Percentiles rank a stretch among this genome's conserved stretches.
phyloP scores from a whole-genome alignment of 2,888 invertebrate species.

The Criorhina ranunculi region DNA sequence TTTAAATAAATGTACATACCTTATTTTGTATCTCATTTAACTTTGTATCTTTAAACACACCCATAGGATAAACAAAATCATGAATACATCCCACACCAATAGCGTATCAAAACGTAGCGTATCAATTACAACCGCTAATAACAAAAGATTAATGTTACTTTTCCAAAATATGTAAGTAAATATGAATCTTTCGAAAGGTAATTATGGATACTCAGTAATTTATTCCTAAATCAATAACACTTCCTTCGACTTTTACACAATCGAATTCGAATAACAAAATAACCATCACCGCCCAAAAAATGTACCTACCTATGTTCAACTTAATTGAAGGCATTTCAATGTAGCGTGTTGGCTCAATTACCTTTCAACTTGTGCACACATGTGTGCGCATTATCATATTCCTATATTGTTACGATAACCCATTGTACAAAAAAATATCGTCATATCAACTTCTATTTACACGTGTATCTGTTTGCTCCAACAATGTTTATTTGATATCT shows the following conservation, averaged over 20 bases:
- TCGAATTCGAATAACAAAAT: background rate
- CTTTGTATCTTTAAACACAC: no score
- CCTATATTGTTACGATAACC: slow-evolving; percentile 8
- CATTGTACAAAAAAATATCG: background rate
- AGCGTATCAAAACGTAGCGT: no score
- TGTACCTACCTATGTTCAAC: background rate
- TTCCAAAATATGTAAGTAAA: no score
- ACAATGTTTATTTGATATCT: background rate
- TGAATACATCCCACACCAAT: no score
- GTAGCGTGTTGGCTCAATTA: slow-evolving; percentile 5
- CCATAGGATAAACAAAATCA: no score
- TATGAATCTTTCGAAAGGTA: no score
- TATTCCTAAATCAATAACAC: background rate
- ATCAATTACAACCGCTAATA: no score
- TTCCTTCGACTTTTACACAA: background rate
- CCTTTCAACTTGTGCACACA: slow-evolving; percentile 9
- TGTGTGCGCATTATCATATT: slow-evolving; percentile 9
- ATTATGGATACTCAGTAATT: background rate
- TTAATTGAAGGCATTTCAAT: slow-evolving; percentile 8
- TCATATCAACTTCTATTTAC: background rate
- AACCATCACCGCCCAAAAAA: background rate
- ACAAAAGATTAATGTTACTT: no score
- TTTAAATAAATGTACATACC: no score
- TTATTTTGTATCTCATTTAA: no score
- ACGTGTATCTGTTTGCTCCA: slow-evolving; percentile 14